A percentile compares a stretch with the other conserved stretches of the same genome.
Conservation (phyloP, 2,797 vertebrate species). For the Discoglossus pictus region DNA sequence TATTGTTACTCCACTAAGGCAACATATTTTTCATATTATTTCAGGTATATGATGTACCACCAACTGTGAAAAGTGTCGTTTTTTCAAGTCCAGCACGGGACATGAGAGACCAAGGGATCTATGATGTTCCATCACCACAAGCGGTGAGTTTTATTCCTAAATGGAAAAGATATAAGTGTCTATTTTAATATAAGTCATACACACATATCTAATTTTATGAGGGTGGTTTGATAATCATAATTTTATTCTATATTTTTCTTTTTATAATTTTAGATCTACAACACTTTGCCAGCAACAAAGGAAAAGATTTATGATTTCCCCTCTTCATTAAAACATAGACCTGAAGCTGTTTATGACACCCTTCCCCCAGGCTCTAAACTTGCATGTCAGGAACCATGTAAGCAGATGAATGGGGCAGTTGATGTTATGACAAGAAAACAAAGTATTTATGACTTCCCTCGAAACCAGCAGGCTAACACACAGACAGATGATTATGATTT, state of each 20-base stretch:
- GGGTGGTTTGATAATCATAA: too few species aligned
- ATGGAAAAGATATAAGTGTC: too few species aligned
- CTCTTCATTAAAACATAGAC: slow-evolving; percentile 72
- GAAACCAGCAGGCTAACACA: slow-evolving; percentile 60
- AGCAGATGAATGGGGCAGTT: slow-evolving; percentile 70
- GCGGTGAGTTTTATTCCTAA: slow-evolving; percentile 72
- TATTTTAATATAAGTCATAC: too few species aligned
- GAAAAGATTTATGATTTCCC: slow-evolving; percentile 87
- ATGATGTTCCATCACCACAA: slow-evolving; percentile 78
- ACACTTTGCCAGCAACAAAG: slow-evolving; percentile 60
- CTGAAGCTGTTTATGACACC: slow-evolving; percentile 87
- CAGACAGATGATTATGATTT: slow-evolving; percentile 86
- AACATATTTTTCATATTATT: slow-evolving; percentile 20
- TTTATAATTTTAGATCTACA: slow-evolving; percentile 63
- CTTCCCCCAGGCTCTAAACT: slow-evolving; percentile 78
- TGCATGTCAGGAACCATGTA: slow-evolving; percentile 63
- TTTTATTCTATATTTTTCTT: too few species aligned
- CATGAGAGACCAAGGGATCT: slow-evolving; percentile 77
- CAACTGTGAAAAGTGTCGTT: slow-evolving; percentile 69
- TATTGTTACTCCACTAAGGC: too few species aligned
- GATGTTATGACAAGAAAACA: slow-evolving; percentile 65
- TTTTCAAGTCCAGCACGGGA: slow-evolving; percentile 65
- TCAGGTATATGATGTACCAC: slow-evolving; percentile 91
- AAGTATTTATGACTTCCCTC: slow-evolving; percentile 78
- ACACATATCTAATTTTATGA: not conserved